Conservation (phyloP, 2,888 invertebrate species). For the Agriotes lineatus region DNA sequence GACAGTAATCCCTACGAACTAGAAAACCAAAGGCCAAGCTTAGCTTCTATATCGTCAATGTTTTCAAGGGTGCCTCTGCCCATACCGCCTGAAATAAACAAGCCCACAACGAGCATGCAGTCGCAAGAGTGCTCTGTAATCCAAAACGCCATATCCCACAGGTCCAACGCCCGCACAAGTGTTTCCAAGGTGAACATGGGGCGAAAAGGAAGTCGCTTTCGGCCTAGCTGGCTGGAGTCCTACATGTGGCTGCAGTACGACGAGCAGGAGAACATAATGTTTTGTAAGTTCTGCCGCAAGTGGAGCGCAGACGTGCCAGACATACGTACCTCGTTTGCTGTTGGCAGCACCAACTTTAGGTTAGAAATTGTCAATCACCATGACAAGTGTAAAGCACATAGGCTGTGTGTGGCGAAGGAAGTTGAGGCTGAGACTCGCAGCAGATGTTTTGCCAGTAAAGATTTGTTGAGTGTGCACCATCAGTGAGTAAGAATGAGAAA, state of each 20-base stretch:
- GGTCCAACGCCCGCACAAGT: constrained; percentile 18
- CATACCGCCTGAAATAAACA: constrained; percentile 55
- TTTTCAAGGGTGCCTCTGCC: constrained; percentile 52
- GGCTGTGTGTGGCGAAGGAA: constrained; percentile 73
- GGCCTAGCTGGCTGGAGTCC: constrained; percentile 75
- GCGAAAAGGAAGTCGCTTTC: constrained; percentile 75
- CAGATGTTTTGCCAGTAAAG: constrained; percentile 26
- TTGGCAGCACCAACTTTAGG: constrained; percentile 81
- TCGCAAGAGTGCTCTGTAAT: constrained; percentile 65
- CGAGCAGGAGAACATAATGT: constrained; percentile 77
- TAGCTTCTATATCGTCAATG: constrained; percentile 30
- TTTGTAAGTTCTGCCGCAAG: constrained; percentile 79
- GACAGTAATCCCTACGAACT: constrained; percentile 11
- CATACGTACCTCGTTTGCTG: constrained; percentile 83
- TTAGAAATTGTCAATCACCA: constrained; percentile 85
- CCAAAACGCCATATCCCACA: constrained; percentile 52
- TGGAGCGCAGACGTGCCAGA: constrained; percentile 79
- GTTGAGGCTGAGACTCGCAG: constrained; percentile 55
- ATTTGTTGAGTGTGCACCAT: constrained; percentile 3
- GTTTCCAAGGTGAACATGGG: constrained; percentile 47
- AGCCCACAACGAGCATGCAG: constrained; percentile 53
- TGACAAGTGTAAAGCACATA: constrained; percentile 83
- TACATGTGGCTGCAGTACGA: constrained; percentile 83
- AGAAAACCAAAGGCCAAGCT: constrained; percentile 15
- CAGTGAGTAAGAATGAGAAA: constrained; percentile 2